phyloP scores from a whole-genome alignment of 2,888 invertebrate genomes.

The Tricholauxania praeusta region DNA sequence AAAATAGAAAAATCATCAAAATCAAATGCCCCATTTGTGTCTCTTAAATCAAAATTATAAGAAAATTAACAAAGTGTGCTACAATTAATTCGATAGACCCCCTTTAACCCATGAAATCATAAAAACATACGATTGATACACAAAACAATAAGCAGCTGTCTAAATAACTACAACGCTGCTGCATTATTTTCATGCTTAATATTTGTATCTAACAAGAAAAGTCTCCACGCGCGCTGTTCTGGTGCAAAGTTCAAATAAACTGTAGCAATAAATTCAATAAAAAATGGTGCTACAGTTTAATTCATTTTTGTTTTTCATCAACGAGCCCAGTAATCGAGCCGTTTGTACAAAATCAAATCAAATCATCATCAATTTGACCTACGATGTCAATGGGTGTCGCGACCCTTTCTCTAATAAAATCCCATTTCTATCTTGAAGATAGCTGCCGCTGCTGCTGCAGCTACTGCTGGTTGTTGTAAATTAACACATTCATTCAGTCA shows the following conservation, averaged over 20 bases:
- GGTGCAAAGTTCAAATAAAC: conserved; percentile 38
- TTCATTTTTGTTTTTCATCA: conserved; percentile 38
- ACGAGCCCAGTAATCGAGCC: background rate
- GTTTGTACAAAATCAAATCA: conserved; percentile 49
- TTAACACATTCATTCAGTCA: conserved; percentile 1
- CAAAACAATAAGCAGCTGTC: background rate
- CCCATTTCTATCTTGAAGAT: conserved; percentile 14
- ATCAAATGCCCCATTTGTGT: background rate
- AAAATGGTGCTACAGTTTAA: conserved; percentile 47
- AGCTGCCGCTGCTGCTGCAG: background rate
- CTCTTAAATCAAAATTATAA: background rate
- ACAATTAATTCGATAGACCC: too few species aligned
- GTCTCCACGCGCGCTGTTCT: background rate
- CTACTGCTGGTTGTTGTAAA: background rate
- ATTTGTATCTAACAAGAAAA: background rate
- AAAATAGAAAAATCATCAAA: too few species aligned
- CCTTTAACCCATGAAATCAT: too few species aligned
- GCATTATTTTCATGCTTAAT: background rate
- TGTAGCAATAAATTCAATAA: conserved; percentile 37
- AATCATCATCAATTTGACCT: conserved; percentile 54
- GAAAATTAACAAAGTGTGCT: too few species aligned
- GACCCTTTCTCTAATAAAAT: conserved; percentile 54
- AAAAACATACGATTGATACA: background rate
- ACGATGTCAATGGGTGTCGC: conserved; percentile 59
- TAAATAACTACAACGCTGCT: background rate